A percentile compares a stretch with the other conserved stretches of the same genome.
These are phyloP conservation scores for Hypocryptadius cinnamomeus DNA, from an alignment of 2,113 vertebrate species.

Conservation along the genomic window DNA sequence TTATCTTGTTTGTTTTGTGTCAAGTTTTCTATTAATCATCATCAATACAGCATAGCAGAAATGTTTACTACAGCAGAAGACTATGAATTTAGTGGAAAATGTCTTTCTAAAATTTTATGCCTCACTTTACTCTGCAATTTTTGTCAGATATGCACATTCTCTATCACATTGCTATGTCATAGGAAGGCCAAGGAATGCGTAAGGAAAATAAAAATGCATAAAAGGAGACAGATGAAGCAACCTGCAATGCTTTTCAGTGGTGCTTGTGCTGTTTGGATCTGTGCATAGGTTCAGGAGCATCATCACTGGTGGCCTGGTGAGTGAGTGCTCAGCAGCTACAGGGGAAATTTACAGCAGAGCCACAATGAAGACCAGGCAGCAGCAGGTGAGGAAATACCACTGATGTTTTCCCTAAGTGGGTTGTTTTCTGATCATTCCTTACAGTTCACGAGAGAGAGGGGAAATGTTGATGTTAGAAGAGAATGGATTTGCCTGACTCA, in stretches of 20 bases:
- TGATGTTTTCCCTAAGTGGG: background rate
- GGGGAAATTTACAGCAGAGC: background rate
- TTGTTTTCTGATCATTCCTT: background rate
- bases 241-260: background rate
- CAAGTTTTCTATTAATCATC: background rate
- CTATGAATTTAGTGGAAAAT: background rate
- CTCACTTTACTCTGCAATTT: background rate
- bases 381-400: background rate
- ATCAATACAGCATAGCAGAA: background rate
- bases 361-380: background rate
- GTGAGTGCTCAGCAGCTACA: background rate
- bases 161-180: background rate
- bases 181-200: background rate
- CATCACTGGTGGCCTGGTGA: fast-evolving
- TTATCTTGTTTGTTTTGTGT: background rate
- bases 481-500: background rate
- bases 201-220: background rate
- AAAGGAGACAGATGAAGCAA: background rate
- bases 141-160: background rate
- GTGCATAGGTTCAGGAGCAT: fast-evolving
- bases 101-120: background rate
- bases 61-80: background rate
- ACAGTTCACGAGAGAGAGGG: background rate
- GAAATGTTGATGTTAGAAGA: background rate
- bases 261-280: background rate